These are phyloP conservation scores for Phalacrocorax brasilianus DNA, from an alignment of 2,113 vertebrate species.

Conservation along the genomic window DNA sequence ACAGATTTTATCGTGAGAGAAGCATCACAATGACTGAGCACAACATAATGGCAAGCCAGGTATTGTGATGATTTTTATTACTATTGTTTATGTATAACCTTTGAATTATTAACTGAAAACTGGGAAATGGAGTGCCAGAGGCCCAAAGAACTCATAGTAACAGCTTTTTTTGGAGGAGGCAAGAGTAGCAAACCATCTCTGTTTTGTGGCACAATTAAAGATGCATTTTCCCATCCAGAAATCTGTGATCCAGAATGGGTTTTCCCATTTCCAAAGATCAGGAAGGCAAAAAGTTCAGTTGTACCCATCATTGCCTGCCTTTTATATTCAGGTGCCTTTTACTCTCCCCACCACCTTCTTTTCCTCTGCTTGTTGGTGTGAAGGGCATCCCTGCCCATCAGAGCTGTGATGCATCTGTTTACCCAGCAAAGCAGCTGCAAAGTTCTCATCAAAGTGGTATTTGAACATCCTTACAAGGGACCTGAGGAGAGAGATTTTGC, in stretches of 20 bases:
- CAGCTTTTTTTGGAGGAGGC: not conserved
- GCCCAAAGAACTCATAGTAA: not conserved
- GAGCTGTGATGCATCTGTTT: not conserved
- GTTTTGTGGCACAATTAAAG: not conserved
- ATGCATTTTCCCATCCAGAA: not conserved
- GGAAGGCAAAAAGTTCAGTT: not conserved
- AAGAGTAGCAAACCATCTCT: not conserved
- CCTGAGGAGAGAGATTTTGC: not conserved
- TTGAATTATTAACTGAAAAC: not conserved
- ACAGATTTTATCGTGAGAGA: not conserved
- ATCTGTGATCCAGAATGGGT: not conserved
- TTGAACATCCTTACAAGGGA: not conserved
- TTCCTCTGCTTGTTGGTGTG: not conserved
- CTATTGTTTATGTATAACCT: not conserved
- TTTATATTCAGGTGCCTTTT: not conserved
- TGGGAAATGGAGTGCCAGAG: not conserved
- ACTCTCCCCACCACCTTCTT: not conserved
- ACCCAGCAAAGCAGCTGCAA: not conserved
- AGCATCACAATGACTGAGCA: not conserved
- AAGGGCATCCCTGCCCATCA: not conserved
- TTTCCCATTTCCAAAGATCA: not conserved
- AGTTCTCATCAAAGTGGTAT: not conserved
- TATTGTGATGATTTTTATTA: not conserved
- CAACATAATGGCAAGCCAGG: not conserved
- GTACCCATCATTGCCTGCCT: not conserved